A percentile compares a stretch with the other conserved stretches of the same genome.
Evolutionary conservation across 2,113 vertebrate genomes (phyloP).

Genomic region (Misgurnus mizolepis): DNA sequence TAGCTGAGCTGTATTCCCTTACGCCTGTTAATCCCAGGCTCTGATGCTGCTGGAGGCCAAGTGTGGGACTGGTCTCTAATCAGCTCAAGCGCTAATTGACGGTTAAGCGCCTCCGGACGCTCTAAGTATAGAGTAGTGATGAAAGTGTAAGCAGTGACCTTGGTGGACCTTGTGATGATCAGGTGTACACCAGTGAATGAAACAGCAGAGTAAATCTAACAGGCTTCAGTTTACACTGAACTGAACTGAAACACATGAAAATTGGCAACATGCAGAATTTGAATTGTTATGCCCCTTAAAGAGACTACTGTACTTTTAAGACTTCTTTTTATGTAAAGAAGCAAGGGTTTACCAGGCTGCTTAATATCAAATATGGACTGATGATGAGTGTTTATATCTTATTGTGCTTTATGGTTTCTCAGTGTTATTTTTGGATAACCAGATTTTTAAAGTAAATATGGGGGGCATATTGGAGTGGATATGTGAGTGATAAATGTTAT

Average conservation of each 20-base stretch:
- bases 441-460: too few species aligned
- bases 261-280: neutral
- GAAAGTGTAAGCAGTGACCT: slow-evolving; percentile 29
- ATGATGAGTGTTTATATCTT: neutral
- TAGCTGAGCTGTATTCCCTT: slow-evolving; percentile 36
- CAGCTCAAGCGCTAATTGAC: slow-evolving; percentile 45
- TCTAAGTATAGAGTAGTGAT: slow-evolving; percentile 40
- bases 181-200: neutral
- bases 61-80: slow-evolving; percentile 46
- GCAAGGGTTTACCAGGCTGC: neutral
- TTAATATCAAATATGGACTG: neutral
- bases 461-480: neutral
- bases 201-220: neutral
- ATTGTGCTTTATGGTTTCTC: too few species aligned
- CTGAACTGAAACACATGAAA: neutral
- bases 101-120: slow-evolving; percentile 25
- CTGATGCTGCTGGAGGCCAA: slow-evolving; percentile 19
- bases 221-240: neutral
- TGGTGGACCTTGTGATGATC: slow-evolving; percentile 4
- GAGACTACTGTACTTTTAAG: neutral
- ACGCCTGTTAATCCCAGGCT: slow-evolving; percentile 46
- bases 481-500: neutral
- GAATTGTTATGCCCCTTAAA: neutral
- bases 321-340: neutral
- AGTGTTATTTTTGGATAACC: too few species aligned